Evolutionary conservation across 2,888 invertebrate genomes (phyloP).

Genomic region (Heteromurus nitidus): DNA sequence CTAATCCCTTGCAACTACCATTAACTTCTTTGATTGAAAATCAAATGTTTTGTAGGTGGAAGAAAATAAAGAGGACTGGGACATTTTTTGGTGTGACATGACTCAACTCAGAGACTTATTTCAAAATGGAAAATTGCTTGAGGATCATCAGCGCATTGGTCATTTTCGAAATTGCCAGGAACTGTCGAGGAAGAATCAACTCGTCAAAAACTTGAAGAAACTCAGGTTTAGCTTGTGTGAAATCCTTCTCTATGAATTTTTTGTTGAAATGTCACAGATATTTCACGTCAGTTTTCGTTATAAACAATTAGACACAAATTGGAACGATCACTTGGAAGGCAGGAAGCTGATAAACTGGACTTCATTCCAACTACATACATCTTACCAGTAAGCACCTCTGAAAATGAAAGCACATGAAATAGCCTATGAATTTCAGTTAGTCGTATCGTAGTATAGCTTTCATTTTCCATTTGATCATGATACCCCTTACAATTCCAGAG

Average conservation of each 20-base stretch:
- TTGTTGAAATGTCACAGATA: too few species aligned
- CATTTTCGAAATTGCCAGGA: conserved; percentile 81
- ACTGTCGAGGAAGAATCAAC: conserved; percentile 80
- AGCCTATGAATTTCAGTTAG: neutral
- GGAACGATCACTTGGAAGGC: conserved; percentile 69
- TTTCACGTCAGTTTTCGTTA: neutral
- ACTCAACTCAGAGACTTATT: conserved; percentile 77
- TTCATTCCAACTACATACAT: conserved; percentile 80
- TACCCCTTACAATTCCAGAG: conserved; percentile 75
- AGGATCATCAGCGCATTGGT: conserved; percentile 78
- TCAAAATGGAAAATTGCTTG: conserved; percentile 76
- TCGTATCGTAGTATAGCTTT: neutral
- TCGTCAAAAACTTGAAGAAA: conserved; percentile 79
- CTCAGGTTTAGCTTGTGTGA: conserved; percentile 74
- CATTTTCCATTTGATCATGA: neutral
- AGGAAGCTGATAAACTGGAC: conserved; percentile 77
- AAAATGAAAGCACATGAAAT: neutral
- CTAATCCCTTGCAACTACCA: too few species aligned
- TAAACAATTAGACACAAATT: conserved; percentile 50
- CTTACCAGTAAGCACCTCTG: conserved; percentile 78
- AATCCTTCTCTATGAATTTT: too few species aligned
- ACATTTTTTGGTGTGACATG: conserved; percentile 80
- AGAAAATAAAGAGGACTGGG: conserved; percentile 78
- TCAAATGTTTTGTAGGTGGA: conserved; percentile 65
- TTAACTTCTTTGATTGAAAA: conserved; percentile 1